Base-by-base conservation (phyloP, 2,113 vertebrate genomes). In the Sylvia atricapilla region DNA sequence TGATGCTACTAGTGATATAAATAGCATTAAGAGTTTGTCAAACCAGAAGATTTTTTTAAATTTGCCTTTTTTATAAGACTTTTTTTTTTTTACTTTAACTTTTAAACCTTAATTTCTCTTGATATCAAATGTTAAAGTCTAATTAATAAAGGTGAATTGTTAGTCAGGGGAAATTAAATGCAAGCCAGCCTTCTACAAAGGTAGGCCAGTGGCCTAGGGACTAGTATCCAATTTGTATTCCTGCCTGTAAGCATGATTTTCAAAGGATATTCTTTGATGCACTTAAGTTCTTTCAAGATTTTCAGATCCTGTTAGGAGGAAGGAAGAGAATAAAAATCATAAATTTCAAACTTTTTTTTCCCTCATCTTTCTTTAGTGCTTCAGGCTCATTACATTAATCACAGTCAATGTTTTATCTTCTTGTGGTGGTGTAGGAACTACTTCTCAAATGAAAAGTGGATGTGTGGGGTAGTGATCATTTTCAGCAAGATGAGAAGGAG, bases 101-200 rank as follows among this genome's bases (percentile, higher is more conserved):
- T 69, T 35, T 58, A 50, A 75, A 93, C 64, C 17, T 66, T 76
- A 46, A 92, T 33, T 58, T 2, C 2, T 41, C 79, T 78, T 86
- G 25, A 88, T 96, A 96, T 88, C 59, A 86, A 79, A 47, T 92
- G 15, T 67, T 96, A 89, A 97, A 75, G 91, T 93, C 79, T 93
- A 90, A 81, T 90, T 97, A 94, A 89, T 88, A 84, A 93, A 95
- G 62, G 84, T 95, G 79, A 97, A 68, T 93, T 94, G 58, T 93
- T 96, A 97, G 83, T 89, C 78, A 89, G 37, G 92, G 86, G 92
- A 97, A 96, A 96, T 96, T 76, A 96, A 97, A 93, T 76, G 80
- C 75, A 95, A 96, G 68, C 76, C 87, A 93, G 73, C 63, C 84
- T 95, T 95, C 76, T 89, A 93, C 55, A 91, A 96, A 97, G 95